These are phyloP conservation scores for Centroberyx gerrardi DNA, from an alignment of 2,797 vertebrate species.

Conservation along the genomic window DNA sequence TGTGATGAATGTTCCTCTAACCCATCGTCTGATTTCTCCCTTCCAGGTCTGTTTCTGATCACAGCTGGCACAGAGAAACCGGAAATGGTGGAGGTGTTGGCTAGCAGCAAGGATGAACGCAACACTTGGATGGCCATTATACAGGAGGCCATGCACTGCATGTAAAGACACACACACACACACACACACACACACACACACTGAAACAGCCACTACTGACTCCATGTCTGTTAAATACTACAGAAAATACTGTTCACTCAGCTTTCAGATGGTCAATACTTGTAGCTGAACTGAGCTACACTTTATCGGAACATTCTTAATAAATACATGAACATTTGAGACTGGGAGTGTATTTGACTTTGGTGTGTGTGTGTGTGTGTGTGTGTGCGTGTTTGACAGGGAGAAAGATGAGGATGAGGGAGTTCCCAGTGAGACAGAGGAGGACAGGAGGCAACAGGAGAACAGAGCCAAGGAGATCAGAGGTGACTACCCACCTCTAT, in stretches of 20 bases:
- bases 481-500: slow-evolving; percentile 78
- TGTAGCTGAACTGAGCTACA: too few relatives aligned
- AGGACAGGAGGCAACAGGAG: slow-evolving; percentile 90
- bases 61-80: slow-evolving; percentile 89
- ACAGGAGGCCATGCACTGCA: slow-evolving; percentile 90
- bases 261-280: too few relatives aligned
- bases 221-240: too few relatives aligned
- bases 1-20: background rate
- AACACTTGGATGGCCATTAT: slow-evolving; percentile 93
- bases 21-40: background rate
- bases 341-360: background rate
- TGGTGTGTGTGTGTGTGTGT: slow-evolving; percentile 2
- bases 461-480: slow-evolving; percentile 89
- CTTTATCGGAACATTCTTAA: background rate
- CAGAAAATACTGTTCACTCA: too few relatives aligned
- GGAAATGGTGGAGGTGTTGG: slow-evolving; percentile 94
- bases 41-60: slow-evolving; percentile 90
- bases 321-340: background rate
- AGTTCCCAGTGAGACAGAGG: slow-evolving; percentile 93
- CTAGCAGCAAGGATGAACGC: slow-evolving; percentile 92
- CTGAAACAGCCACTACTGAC: too few relatives aligned
- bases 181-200: background rate
- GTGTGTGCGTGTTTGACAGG: slow-evolving; percentile 73
- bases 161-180: slow-evolving; percentile 80
- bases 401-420: slow-evolving; percentile 95